Conservation (phyloP, 2,113 vertebrate genomes). For the Sinocyclocheilus rhinocerous region DNA sequence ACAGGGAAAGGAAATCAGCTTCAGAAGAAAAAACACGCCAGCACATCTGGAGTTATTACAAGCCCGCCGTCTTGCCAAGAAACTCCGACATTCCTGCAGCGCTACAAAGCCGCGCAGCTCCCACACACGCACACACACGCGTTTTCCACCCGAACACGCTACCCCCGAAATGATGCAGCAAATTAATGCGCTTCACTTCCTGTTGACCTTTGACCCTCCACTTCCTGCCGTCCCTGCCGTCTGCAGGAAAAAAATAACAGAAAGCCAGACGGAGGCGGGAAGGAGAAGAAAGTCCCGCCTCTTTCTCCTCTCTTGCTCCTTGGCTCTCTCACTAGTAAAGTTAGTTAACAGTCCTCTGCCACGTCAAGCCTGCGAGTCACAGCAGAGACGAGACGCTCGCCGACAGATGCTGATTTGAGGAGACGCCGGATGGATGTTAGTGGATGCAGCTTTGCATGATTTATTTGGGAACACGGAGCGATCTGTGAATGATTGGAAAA, state of each 20-base stretch:
- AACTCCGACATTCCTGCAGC: conserved; percentile 85
- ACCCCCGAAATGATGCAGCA: conserved; percentile 63
- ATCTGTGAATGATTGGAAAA: no score
- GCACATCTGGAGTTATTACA: conserved; percentile 96
- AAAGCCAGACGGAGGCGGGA: conserved; percentile 61
- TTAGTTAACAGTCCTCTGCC: conserved; percentile 86
- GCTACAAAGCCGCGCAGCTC: conserved; percentile 78
- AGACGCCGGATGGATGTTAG: background rate
- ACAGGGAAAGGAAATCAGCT: conserved; percentile 83
- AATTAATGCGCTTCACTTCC: conserved; percentile 83
- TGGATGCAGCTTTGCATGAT: background rate
- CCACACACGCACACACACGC: conserved; percentile 58
- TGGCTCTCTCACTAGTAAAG: conserved; percentile 69
- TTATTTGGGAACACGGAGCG: background rate
- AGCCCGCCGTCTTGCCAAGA: conserved; percentile 79
- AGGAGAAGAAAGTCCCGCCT: conserved; percentile 39
- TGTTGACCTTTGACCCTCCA: conserved; percentile 87
- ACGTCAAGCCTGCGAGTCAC: conserved; percentile 80
- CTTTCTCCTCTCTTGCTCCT: background rate
- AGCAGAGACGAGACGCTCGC: background rate
- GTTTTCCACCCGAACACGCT: conserved; percentile 22
- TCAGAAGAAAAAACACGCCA: conserved; percentile 80
- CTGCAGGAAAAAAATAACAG: conserved; percentile 53
- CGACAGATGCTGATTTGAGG: background rate
- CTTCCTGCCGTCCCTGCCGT: conserved; percentile 80